Conservation (phyloP, 1,140 invertebrate genomes). For the Drosophila truncata region DNA sequence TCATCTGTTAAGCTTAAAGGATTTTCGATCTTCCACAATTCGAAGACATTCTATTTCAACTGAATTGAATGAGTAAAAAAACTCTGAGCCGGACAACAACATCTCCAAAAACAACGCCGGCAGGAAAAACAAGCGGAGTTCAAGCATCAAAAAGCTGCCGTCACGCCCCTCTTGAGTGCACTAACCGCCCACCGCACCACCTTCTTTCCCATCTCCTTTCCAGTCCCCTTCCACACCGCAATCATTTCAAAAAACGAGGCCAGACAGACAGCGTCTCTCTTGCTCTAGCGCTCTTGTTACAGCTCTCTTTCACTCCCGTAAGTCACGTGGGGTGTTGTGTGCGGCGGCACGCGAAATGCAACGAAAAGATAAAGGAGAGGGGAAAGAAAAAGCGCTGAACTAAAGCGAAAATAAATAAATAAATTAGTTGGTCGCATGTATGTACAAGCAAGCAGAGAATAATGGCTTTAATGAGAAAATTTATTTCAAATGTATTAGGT, state of each 20-base stretch:
- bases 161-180: slow-evolving; percentile 40
- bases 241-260: slow-evolving; percentile 31
- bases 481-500: not conserved
- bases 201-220: slow-evolving; percentile 6
- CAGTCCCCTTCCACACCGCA: not conserved
- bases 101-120: slow-evolving; percentile 15
- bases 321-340: slow-evolving; percentile 65
- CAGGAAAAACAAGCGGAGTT: slow-evolving; percentile 38
- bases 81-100: slow-evolving; percentile 16
- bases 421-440: slow-evolving; percentile 20
- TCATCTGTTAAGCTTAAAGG: not conserved
- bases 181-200: slow-evolving; percentile 17
- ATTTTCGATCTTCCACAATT: not conserved
- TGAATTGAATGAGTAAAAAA: slow-evolving; percentile 10
- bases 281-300: not conserved
- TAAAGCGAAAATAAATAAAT: slow-evolving; percentile 47
- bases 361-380: slow-evolving; percentile 10
- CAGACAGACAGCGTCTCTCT: slow-evolving; percentile 40
- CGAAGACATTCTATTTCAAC: not conserved
- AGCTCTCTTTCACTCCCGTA: slow-evolving; percentile 1
- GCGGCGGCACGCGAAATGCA: slow-evolving; percentile 62
- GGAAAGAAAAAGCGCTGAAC: slow-evolving; percentile 33
- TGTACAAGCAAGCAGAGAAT: slow-evolving; percentile 10
- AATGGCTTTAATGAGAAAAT: not conserved
- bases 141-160: slow-evolving; percentile 44